Base-by-base conservation (phyloP, 2,113 vertebrate genomes). In the Dunckerocampus dactyliophorus region DNA sequence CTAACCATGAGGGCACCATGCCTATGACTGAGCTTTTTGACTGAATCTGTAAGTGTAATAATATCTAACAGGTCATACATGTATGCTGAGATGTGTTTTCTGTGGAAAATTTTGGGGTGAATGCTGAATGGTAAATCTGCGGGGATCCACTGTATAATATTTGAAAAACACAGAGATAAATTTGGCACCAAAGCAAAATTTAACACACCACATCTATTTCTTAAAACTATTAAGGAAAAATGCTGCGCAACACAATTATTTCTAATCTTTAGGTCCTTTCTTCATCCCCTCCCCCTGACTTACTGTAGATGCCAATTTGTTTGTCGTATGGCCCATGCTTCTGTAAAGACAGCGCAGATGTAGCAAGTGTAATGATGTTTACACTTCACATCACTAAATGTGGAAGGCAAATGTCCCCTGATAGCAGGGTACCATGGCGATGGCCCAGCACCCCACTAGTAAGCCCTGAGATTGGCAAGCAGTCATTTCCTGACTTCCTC, bases 401-500 rank as follows among this genome's bases (percentile, higher is more conserved):
- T 55, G 62, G 81, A 80, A 79, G 76, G 75, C 67, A 65, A 63
- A 58, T 78, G 72, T 87, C 85, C 75, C 74, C 63, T 77, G 75
- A 73, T 47, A 67, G 77, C 80, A 72, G 68, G 79, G 51, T 45
- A 54, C 82, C 80, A 84, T 87, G 82, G 79, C 75, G 48, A 82
- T 63, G 68, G 76, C 79, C 72, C 85, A 78, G 77, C 68, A 66
- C 66, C 78, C 46, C 80, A 20, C 53, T 72, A 51, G 79, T 81
- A 82, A 77, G 68, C 52, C 57, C 59, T 64, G 69, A 55, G 76
- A 84, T 65, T 80, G 72, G 76, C 74, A n/a, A 64, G 58, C 65
- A 85, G 72, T 72, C 80, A 81, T 67, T 85, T 87, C 85, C 85
- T 83, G 51, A 62, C 69, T 80, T 74, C 77, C 84, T 81, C 74